A percentile compares a stretch with the other conserved stretches of the same genome.
phyloP scores from a whole-genome alignment of 2,113 vertebrate genomes.

The Rhagologus leucostigma region DNA sequence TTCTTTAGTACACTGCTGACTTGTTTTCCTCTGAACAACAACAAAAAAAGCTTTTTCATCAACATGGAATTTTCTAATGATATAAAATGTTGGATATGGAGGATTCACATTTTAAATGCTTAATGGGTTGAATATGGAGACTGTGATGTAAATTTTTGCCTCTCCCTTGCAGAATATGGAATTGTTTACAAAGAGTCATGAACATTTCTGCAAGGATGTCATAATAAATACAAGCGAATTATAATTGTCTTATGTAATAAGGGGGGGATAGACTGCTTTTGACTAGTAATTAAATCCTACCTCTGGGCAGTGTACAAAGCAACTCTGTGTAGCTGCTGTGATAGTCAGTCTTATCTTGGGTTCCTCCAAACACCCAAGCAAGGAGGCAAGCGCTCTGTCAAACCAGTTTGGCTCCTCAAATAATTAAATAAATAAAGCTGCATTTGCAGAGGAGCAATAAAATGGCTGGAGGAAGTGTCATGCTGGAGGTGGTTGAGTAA shows the following conservation, averaged over 20 bases:
- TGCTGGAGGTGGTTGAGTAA: not conserved
- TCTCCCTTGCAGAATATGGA: not conserved
- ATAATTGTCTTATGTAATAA: conserved; percentile 11
- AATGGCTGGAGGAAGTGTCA: not conserved
- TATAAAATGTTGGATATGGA: not conserved
- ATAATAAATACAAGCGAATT: conserved; percentile 11
- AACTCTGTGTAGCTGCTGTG: not conserved
- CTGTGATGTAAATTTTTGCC: not conserved
- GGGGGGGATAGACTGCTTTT: not conserved
- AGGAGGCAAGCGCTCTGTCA: not conserved
- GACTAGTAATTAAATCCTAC: conserved; percentile 47
- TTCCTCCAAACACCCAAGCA: conserved; percentile 18
- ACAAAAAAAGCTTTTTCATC: not conserved
- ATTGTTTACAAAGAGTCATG: not conserved
- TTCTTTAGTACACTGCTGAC: not conserved
- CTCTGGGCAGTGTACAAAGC: conserved; percentile 8
- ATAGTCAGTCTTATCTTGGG: conserved; percentile 1
- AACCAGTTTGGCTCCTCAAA: conserved; percentile 24
- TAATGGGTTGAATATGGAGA: not conserved
- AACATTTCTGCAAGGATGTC: not conserved
- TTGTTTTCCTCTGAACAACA: not conserved
- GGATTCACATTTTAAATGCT: not conserved
- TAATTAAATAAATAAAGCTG: not conserved
- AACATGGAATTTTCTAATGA: not conserved
- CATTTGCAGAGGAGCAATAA: not conserved